Conservation (phyloP, 2,113 vertebrate species). For the Pelvicachromis taeniatus region DNA sequence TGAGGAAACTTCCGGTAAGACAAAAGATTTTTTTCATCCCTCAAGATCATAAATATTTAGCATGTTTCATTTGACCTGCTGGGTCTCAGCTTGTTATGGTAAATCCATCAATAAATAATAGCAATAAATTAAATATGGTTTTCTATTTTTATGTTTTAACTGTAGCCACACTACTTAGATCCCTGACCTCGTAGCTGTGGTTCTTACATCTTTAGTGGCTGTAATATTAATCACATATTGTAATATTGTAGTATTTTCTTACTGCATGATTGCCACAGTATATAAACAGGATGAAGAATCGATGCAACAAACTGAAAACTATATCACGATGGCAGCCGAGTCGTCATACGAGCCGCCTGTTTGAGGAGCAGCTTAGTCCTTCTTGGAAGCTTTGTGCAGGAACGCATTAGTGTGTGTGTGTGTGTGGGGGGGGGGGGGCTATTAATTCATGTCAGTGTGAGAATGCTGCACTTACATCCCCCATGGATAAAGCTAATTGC, state of each 20-base stretch:
- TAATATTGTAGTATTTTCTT: background rate
- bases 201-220: background rate
- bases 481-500: constrained; percentile 53
- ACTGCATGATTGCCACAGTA: background rate
- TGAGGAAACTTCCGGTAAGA: background rate
- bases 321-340: background rate
- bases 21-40: background rate
- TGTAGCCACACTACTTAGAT: constrained; percentile 13
- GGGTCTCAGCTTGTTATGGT: constrained; percentile 48
- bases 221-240: background rate
- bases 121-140: constrained; percentile 48
- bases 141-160: constrained; percentile 37
- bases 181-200: background rate
- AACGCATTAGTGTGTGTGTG: background rate
- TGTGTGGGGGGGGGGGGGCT: too few species aligned
- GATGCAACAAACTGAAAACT: background rate
- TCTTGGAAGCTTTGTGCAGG: background rate
- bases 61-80: constrained; percentile 51
- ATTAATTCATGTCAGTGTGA: constrained; percentile 29
- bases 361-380: background rate
- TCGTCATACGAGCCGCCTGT: background rate
- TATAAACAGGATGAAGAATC: too few species aligned
- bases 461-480: constrained; percentile 30
- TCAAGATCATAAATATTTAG: constrained; percentile 48
- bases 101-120: constrained; percentile 53